Conservation (phyloP, 2,888 invertebrate species). For the Zygaena filipendulae region DNA sequence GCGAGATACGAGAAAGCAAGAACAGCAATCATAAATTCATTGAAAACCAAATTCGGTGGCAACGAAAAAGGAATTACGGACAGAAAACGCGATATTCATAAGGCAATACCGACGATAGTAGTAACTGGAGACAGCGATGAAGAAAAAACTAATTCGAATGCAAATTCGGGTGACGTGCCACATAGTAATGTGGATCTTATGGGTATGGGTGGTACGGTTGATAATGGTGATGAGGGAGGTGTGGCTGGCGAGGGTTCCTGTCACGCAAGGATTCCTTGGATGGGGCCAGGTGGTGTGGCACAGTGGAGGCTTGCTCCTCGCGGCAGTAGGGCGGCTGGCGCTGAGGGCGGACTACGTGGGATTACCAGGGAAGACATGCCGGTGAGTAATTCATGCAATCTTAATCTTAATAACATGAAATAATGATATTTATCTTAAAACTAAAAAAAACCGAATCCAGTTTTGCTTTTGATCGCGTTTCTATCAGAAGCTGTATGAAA, state of each 20-base stretch:
- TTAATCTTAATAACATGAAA: constrained; percentile 2
- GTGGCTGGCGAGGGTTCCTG: constrained; percentile 33
- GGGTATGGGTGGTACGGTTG: constrained; percentile 8
- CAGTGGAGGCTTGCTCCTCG: constrained; percentile 47
- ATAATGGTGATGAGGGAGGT: constrained; percentile 15
- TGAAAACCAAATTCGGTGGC: constrained; percentile 47
- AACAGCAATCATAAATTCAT: constrained; percentile 50
- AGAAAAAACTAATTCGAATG: constrained; percentile 58
- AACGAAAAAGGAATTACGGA: constrained; percentile 19
- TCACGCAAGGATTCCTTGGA: constrained; percentile 57
- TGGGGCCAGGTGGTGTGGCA: constrained; percentile 58
- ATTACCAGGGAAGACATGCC: constrained; percentile 43
- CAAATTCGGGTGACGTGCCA: constrained; percentile 26
- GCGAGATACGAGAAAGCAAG: constrained; percentile 44
- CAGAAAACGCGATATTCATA: constrained; percentile 31
- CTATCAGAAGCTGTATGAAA: too few species aligned
- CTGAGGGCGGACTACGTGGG: constrained; percentile 48
- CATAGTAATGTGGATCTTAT: constrained; percentile 24
- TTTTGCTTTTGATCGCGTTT: too few species aligned
- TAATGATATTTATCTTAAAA: too few species aligned
- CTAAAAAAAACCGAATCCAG: too few species aligned
- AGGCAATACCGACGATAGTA: constrained; percentile 34
- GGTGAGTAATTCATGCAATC: constrained; percentile 34
- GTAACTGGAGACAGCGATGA: constrained; percentile 50
- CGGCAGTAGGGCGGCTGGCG: constrained; percentile 51